A percentile compares a stretch with the other conserved stretches of the same genome.
Evolutionary conservation across 2,888 invertebrate species (phyloP).

Genomic region (Harpagoxenus sublaevis): DNA sequence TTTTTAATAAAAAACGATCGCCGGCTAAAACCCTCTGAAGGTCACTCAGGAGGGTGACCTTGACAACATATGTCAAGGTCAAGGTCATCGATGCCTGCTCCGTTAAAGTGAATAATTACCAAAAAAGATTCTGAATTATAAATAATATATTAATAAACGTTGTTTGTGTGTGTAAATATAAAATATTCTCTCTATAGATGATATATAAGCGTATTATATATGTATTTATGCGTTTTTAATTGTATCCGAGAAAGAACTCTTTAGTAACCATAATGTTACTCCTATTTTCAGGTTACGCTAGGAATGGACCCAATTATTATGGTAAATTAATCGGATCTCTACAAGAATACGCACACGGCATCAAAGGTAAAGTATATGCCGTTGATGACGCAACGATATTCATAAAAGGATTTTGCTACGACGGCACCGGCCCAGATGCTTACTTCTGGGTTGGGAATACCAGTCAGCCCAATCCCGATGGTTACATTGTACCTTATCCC

Average conservation of each 20-base stretch:
- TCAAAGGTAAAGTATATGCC: slow-evolving; percentile 94
- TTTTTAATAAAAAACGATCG: too few relatives aligned
- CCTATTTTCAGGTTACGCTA: slow-evolving; percentile 76
- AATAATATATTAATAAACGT: neutral
- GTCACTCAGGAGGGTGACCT: too few relatives aligned
- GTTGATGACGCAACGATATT: slow-evolving; percentile 96
- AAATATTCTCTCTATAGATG: neutral
- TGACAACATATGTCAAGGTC: too few relatives aligned
- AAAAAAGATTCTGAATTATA: slow-evolving; percentile 2
- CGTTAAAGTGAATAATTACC: too few relatives aligned
- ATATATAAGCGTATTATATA: neutral
- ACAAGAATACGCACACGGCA: slow-evolving; percentile 92
- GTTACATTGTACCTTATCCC: slow-evolving; percentile 94
- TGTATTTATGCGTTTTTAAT: neutral
- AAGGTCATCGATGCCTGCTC: too few relatives aligned
- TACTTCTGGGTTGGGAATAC: slow-evolving; percentile 97
- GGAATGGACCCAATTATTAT: slow-evolving; percentile 87
- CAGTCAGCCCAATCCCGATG: slow-evolving; percentile 93
- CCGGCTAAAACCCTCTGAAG: too few relatives aligned
- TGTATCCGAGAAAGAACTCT: neutral
- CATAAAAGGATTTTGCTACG: slow-evolving; percentile 95
- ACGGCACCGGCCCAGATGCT: slow-evolving; percentile 95
- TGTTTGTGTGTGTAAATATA: neutral
- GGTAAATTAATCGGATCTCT: slow-evolving; percentile 92
- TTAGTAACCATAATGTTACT: neutral